Conservation (phyloP, 1,140 invertebrate genomes). For the Proales similis region DNA sequence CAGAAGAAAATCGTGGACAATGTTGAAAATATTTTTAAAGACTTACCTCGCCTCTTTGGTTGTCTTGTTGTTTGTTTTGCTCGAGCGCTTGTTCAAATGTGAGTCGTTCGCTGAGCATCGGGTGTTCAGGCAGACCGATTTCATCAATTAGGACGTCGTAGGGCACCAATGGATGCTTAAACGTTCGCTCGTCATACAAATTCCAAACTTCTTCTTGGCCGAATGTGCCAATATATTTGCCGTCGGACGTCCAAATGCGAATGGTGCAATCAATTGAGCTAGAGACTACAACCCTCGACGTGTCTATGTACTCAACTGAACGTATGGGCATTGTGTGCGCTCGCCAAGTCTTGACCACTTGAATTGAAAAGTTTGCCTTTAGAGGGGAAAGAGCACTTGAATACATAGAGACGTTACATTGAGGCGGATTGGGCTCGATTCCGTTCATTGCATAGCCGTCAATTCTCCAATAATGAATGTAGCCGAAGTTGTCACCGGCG, state of each 20-base stretch:
- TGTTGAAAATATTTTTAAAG: constrained; percentile 4
- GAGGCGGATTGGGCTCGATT: constrained; percentile 42
- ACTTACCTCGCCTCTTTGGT: neutral
- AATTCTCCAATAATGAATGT: constrained; percentile 50
- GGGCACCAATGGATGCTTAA: constrained; percentile 52
- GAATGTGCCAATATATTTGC: constrained; percentile 53
- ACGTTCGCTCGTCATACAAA: constrained; percentile 47
- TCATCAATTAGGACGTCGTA: constrained; percentile 53
- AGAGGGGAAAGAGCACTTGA: constrained; percentile 1
- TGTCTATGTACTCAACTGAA: constrained; percentile 47
- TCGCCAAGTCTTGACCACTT: constrained; percentile 48
- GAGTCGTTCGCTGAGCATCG: constrained; percentile 43
- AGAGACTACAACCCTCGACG: constrained; percentile 46
- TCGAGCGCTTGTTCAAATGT: constrained; percentile 43
- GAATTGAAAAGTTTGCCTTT: constrained; percentile 39
- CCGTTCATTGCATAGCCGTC: constrained; percentile 44
- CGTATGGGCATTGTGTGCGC: constrained; percentile 49
- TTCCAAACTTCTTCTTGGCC: constrained; percentile 51
- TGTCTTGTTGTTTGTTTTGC: constrained; percentile 40
- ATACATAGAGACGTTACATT: constrained; percentile 42
- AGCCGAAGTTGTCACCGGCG: constrained; percentile 49
- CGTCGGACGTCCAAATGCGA: constrained; percentile 50
- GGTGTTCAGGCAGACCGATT: constrained; percentile 49
- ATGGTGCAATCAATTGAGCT: constrained; percentile 51
- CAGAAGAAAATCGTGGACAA: neutral